phyloP scores from a whole-genome alignment of 2,888 invertebrate genomes.

The Neria commutata region DNA sequence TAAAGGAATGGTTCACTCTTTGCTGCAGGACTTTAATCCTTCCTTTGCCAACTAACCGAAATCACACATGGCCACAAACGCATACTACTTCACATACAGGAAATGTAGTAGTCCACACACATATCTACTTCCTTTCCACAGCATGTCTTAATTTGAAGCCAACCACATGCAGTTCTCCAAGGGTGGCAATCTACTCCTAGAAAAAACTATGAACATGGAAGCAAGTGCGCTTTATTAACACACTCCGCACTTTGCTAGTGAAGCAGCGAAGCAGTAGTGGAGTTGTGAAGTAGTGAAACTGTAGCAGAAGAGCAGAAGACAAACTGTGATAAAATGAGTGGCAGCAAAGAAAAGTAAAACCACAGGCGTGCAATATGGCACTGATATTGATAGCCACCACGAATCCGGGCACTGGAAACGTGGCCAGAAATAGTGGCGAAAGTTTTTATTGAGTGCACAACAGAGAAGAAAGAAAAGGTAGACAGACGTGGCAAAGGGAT shows the following conservation, averaged over 20 bases:
- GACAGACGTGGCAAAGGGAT: no score
- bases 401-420: background rate
- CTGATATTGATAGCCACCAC: constrained; percentile 15
- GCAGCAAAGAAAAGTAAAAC: constrained; percentile 4
- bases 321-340: background rate
- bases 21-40: no score
- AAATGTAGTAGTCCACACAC: background rate
- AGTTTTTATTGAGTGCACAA: constrained; percentile 10
- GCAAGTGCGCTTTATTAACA: constrained; percentile 55
- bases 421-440: background rate
- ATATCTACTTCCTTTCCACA: background rate
- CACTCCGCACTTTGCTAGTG: constrained; percentile 33
- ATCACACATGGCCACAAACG: constrained; percentile 8
- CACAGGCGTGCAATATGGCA: constrained; percentile 20
- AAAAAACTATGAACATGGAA: constrained; percentile 24
- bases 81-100: background rate
- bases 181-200: constrained; percentile 36
- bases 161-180: constrained; percentile 5
- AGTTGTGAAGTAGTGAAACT: constrained; percentile 55
- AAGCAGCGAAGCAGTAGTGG: constrained; percentile 43
- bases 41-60: background rate
- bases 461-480: background rate
- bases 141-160: constrained; percentile 7
- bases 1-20: no score
- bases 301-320: background rate